These are phyloP conservation scores for Sipha maydis DNA, from an alignment of 2,888 invertebrate genomes.

Conservation along the genomic window DNA sequence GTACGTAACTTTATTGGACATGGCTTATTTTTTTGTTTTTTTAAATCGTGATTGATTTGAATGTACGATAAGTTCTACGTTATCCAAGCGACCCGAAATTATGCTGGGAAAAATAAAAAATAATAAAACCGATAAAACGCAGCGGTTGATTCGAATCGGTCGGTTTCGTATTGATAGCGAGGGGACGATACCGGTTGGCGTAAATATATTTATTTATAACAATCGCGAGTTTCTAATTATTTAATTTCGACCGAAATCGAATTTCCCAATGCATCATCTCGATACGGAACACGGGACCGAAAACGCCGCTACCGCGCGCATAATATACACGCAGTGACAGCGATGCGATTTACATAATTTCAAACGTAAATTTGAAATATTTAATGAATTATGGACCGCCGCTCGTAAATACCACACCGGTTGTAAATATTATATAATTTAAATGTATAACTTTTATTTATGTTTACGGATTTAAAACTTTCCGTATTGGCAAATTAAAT, in stretches of 20 bases:
- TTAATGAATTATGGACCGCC: slow-evolving; percentile 32
- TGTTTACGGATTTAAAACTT: slow-evolving; percentile 5
- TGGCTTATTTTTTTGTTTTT: neutral
- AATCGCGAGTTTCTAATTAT: slow-evolving; percentile 14
- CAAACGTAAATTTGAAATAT: slow-evolving; percentile 23
- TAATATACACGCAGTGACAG: too few relatives aligned
- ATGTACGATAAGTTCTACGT: neutral
- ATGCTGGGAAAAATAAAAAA: neutral
- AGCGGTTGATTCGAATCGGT: neutral
- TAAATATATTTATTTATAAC: neutral
- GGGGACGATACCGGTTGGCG: neutral
- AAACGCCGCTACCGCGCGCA: neutral
- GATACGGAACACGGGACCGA: neutral
- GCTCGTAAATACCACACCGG: slow-evolving; percentile 19
- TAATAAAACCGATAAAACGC: neutral
- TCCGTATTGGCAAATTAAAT: slow-evolving; percentile 40
- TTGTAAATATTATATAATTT: slow-evolving; percentile 32
- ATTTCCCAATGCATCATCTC: neutral
- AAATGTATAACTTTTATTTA: slow-evolving; percentile 25
- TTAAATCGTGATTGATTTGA: neutral
- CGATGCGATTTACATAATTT: slow-evolving; percentile 33
- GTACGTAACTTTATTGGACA: too few relatives aligned
- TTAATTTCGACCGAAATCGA: slow-evolving; percentile 16
- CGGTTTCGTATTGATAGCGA: neutral
- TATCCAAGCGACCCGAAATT: neutral